Conservation (phyloP, 2,888 invertebrate species). For the Spodoptera exigua region DNA sequence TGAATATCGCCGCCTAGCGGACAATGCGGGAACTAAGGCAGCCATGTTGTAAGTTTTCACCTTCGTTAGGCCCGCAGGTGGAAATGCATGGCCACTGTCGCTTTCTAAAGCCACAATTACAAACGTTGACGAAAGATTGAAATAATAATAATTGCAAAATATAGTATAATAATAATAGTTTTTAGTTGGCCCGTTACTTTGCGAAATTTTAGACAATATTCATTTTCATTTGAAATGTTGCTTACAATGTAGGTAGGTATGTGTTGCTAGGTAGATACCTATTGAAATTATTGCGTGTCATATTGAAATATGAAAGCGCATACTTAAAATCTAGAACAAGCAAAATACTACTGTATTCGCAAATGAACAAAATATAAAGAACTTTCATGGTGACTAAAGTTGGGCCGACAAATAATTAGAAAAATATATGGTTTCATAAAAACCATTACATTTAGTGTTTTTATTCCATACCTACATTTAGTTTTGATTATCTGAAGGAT, state of each 20-base stretch:
- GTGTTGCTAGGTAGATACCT: neutral
- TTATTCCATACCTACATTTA: no score
- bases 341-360: conserved; percentile 25
- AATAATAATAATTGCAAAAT: conserved; percentile 51
- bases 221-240: conserved; percentile 30
- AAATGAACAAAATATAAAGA: neutral
- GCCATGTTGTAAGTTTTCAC: conserved; percentile 71
- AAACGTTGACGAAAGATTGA: conserved; percentile 45
- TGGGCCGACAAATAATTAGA: no score
- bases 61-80: conserved; percentile 69
- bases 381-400: no score
- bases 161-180: conserved; percentile 41
- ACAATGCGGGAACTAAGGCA: conserved; percentile 50
- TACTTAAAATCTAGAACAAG: conserved; percentile 13
- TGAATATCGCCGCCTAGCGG: conserved; percentile 64
- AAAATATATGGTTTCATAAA: no score
- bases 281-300: conserved; percentile 16
- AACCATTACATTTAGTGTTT: no score
- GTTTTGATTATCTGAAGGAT: no score
- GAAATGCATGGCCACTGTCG: conserved; percentile 75
- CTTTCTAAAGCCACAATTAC: conserved; percentile 72
- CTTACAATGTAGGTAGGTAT: conserved; percentile 31
- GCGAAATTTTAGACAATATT: conserved; percentile 34
- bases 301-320: conserved; percentile 22
- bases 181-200: conserved; percentile 23